phyloP scores from a whole-genome alignment of 2,797 vertebrate species.

The Enteromius fasciolatus region DNA sequence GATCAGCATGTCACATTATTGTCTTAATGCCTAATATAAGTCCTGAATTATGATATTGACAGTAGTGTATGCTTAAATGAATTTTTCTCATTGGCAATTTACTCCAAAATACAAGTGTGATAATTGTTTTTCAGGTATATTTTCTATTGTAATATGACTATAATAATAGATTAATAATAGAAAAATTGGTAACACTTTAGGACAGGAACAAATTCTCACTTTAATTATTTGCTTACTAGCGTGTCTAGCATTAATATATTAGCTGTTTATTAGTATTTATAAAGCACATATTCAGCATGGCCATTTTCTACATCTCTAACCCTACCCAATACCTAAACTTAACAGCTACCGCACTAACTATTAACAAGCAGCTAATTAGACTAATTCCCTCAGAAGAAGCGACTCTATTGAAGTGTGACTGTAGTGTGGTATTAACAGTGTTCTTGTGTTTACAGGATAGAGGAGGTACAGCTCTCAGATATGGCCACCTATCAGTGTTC shows the following conservation, averaged over 20 bases:
- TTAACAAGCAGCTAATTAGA: not conserved
- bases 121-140: too few species aligned
- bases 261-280: not conserved
- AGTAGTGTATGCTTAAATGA: not conserved
- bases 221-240: not conserved
- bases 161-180: too few species aligned
- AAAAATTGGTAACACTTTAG: not conserved
- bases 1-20: not conserved
- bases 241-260: not conserved
- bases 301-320: not conserved
- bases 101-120: too few species aligned
- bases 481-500: constrained; percentile 83
- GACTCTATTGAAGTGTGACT: not conserved
- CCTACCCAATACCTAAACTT: not conserved
- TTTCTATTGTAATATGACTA: not conserved
- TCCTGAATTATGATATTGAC: not conserved
- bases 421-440: not conserved
- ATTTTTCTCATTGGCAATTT: too few species aligned
- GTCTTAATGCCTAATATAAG: not conserved
- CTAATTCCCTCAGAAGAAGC: not conserved
- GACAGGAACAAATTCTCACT: not conserved
- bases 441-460: constrained; percentile 73
- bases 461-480: constrained; percentile 79
- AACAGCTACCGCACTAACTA: not conserved
- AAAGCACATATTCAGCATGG: not conserved